Evolutionary conservation across 2,113 vertebrate species (phyloP).

Genomic region (Neofelis nebulosa): DNA sequence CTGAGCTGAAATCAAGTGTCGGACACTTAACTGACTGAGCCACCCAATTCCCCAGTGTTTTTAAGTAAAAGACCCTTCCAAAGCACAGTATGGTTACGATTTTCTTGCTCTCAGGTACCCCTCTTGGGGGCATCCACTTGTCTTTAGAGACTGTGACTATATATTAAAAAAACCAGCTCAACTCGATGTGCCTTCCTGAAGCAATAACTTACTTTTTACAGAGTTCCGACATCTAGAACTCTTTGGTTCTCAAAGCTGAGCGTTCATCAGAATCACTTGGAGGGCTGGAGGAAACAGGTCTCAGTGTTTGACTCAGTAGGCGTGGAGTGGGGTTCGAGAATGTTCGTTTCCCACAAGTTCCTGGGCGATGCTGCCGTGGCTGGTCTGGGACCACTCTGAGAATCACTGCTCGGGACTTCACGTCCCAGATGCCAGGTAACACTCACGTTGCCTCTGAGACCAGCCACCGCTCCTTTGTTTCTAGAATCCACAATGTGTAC

Average conservation of each 20-base stretch:
- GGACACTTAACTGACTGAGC: no score
- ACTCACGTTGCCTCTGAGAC: not conserved
- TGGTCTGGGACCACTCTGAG: not conserved
- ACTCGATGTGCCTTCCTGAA: not conserved
- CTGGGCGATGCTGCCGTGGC: not conserved
- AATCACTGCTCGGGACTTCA: not conserved
- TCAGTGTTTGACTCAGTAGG: not conserved
- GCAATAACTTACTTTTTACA: not conserved
- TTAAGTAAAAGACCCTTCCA: not conserved
- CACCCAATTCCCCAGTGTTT: not conserved
- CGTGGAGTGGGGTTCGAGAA: not conserved
- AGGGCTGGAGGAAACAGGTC: not conserved
- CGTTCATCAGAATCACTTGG: rapidly evolving
- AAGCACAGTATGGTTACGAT: not conserved
- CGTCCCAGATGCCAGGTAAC: not conserved
- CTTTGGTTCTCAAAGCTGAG: not conserved
- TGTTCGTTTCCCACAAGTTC: not conserved
- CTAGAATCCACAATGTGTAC: not conserved
- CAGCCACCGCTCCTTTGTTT: not conserved
- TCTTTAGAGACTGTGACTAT: not conserved
- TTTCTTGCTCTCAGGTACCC: not conserved
- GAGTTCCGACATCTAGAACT: not conserved
- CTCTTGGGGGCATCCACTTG: not conserved
- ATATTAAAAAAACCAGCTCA: not conserved
- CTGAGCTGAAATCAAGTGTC: no score